Conservation (phyloP, 2,888 invertebrate species). For the Lypha dubia region DNA sequence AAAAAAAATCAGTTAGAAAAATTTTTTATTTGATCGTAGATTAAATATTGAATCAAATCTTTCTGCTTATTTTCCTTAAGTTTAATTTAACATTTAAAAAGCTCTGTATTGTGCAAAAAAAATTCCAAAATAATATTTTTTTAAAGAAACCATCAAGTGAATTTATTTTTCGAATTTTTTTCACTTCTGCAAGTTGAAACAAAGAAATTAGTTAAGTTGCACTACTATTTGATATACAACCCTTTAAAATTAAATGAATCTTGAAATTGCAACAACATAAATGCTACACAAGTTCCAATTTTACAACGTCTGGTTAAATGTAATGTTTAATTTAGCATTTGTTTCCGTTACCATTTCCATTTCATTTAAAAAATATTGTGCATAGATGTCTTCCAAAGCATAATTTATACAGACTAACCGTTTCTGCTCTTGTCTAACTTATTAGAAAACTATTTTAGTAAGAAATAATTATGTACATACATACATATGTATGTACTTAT, state of each 20-base stretch:
- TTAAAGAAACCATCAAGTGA: no score
- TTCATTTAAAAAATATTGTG: background rate
- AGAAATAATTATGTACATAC: conserved; percentile 33
- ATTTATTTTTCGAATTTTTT: no score
- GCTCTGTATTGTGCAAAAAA: no score
- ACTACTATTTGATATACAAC: background rate
- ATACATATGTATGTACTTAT: no score
- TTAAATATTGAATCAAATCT: no score
- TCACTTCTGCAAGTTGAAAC: background rate
- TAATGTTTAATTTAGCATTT: background rate
- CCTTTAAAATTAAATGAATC: background rate
- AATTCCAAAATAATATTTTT: no score
- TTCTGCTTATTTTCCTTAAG: no score
- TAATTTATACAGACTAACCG: conserved; percentile 1
- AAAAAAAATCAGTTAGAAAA: no score
- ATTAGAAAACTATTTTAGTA: conserved; percentile 24
- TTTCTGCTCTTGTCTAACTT: conserved; percentile 38
- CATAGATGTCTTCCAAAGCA: conserved; percentile 10
- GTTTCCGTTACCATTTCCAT: conserved; percentile 23
- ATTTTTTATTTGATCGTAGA: no score
- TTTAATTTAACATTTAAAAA: no score
- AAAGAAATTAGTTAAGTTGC: background rate
- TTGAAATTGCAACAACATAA: background rate
- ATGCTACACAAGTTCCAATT: background rate
- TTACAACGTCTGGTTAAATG: background rate